Conservation (phyloP, 2,797 vertebrate genomes). For the Sebastes flavidus region DNA sequence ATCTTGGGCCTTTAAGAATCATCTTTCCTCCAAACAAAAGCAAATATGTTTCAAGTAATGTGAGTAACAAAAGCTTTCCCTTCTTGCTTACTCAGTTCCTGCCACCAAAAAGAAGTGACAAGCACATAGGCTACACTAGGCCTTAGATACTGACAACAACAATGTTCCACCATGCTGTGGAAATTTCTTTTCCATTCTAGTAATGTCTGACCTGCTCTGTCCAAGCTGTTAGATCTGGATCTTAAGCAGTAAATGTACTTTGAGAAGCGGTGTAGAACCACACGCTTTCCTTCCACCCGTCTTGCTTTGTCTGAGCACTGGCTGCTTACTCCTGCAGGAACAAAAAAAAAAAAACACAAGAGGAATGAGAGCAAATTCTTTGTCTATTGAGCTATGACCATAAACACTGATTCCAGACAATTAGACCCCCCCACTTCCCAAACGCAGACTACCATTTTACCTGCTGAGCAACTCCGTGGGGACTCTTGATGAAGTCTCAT, state of each 20-base stretch:
- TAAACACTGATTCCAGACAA: slow-evolving; percentile 39
- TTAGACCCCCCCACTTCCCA: background rate
- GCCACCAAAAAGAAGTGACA: background rate
- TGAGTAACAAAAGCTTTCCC: background rate
- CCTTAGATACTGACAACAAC: background rate
- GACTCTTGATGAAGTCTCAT: background rate
- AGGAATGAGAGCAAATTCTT: slow-evolving; percentile 49
- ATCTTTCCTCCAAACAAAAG: background rate
- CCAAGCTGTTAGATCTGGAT: background rate
- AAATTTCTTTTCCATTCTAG: background rate
- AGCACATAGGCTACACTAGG: background rate
- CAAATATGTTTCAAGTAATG: background rate
- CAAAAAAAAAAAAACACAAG: background rate
- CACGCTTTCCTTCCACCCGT: background rate
- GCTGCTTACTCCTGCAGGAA: background rate
- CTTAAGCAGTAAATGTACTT: background rate
- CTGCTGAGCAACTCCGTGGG: slow-evolving; percentile 16
- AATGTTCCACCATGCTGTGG: background rate
- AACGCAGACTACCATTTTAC: slow-evolving; percentile 5
- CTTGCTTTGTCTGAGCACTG: background rate
- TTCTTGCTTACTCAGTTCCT: background rate
- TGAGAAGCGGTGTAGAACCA: background rate
- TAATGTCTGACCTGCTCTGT: background rate
- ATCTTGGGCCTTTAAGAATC: background rate
- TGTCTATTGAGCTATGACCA: slow-evolving; percentile 11